Evolutionary conservation across 2,888 invertebrate genomes (phyloP), one percentile per base, ranked within the genome.

Genomic region (Limnephilus auricula): DNA sequence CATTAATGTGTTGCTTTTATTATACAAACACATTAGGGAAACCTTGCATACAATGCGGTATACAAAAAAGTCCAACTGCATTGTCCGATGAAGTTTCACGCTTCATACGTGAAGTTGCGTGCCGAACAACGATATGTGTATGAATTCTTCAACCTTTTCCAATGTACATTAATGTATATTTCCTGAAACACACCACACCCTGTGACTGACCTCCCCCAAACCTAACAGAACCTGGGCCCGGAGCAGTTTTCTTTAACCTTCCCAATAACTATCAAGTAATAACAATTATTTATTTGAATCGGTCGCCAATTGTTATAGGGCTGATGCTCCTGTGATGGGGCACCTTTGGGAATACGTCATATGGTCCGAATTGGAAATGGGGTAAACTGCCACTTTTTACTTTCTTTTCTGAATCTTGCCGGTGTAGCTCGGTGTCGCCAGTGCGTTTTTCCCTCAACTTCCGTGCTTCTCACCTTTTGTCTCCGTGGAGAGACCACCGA

Each of bases 311-410:
- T 92, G 90, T 92, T 91, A 90, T 92, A 98, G 99, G 99, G 99
- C 99, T 94, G 99, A 99, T 96, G 99, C 99, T 94, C 99, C 99
- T 93, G 98, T 99, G 94, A 97, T 99, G 97, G 99, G 98, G 93
- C 99, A 99, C 95, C 96, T 98, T 93, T 99, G 99, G 98, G 99
- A 99, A 96, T 97, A 97, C 95, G 96, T 97, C 94, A 97, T 98
- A 95, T 97, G 97, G 96, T 97, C 97, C 94, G 98, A 98, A 95
- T 95, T 97, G 94, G 96, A 97, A 94, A 95, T 96, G 94, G 98
- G 98, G 98, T 98, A 97, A 97, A 95, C 93, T 93, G 92, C 50
- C 34, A 85, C 84, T 40, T 85, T 40, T 85, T 78, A 90, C 45
- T 90, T 86, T 85, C 85, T 79, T 40, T 78, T 85, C 34, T 25